These are phyloP conservation scores for Eupithecia tripunctaria DNA, from an alignment of 2,888 invertebrate genomes.

Conservation along the genomic window DNA sequence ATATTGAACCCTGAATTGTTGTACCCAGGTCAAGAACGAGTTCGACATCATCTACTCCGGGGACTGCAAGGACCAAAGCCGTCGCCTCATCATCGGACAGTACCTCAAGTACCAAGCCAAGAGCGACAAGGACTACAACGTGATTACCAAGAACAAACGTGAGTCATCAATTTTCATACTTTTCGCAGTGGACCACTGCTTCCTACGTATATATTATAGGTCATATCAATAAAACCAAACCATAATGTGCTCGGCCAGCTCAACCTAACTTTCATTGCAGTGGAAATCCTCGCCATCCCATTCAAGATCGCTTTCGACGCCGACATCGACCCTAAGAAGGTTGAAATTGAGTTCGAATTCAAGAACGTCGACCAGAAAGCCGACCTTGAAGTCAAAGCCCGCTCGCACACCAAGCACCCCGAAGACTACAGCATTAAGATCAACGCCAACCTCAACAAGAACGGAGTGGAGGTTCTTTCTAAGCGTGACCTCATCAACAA, in stretches of 20 bases:
- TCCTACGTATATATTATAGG: not conserved
- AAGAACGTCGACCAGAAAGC: constrained; percentile 85
- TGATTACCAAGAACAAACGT: constrained; percentile 82
- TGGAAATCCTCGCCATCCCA: constrained; percentile 82
- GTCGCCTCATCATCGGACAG: constrained; percentile 81
- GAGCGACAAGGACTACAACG: constrained; percentile 68
- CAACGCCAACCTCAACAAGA: constrained; percentile 59
- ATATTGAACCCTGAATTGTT: not conserved
- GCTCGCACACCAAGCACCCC: constrained; percentile 70
- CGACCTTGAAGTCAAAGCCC: constrained; percentile 85
- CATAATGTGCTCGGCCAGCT: not conserved
- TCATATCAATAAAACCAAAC: not conserved
- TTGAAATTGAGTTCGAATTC: constrained; percentile 84
- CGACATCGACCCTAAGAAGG: constrained; percentile 82
- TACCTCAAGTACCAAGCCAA: constrained; percentile 68
- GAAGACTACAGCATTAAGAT: constrained; percentile 76
- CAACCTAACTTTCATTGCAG: constrained; percentile 52
- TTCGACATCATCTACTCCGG: constrained; percentile 85
- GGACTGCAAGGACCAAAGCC: constrained; percentile 79
- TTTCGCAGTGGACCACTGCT: not conserved
- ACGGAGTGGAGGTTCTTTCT: constrained; percentile 77
- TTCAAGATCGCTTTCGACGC: constrained; percentile 82
- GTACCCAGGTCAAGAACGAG: constrained; percentile 71
- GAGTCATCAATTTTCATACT: constrained; percentile 45
- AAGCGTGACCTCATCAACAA: constrained; percentile 83